Evolutionary conservation across 1,140 invertebrate genomes (phyloP).

Genomic region (Cotesia vestalis): DNA sequence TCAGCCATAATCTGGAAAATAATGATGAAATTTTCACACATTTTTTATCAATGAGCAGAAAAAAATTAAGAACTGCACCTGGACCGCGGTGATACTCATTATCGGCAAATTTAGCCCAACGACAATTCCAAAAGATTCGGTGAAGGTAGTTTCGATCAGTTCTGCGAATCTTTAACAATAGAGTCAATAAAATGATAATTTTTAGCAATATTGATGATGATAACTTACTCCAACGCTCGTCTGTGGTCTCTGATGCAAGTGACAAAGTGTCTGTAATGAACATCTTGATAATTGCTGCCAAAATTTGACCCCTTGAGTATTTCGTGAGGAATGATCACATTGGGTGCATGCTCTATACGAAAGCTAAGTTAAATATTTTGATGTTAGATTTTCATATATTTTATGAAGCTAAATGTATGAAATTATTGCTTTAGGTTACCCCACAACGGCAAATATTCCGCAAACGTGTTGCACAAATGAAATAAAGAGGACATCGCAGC

Average conservation of each 20-base stretch:
- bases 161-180: background rate
- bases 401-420: no score
- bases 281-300: background rate
- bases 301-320: background rate
- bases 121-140: background rate
- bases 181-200: background rate
- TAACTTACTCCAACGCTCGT: slow-evolving; percentile 4
- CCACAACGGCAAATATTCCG: slow-evolving; percentile 29
- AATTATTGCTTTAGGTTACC: slow-evolving; percentile 24
- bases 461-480: slow-evolving; percentile 25
- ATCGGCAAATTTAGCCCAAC: background rate
- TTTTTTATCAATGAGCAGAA: no score
- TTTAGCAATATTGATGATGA: background rate
- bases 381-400: no score
- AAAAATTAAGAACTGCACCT: background rate
- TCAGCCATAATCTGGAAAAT: background rate
- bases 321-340: no score
- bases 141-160: background rate
- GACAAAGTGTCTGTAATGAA: background rate
- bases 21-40: background rate
- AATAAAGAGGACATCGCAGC: slow-evolving; percentile 14
- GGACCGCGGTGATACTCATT: background rate
- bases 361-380: background rate
- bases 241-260: slow-evolving; percentile 5
- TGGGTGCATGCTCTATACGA: no score